Base-by-base conservation (phyloP, 2,797 vertebrate species). In the Cyprinodon diabolis region DNA sequence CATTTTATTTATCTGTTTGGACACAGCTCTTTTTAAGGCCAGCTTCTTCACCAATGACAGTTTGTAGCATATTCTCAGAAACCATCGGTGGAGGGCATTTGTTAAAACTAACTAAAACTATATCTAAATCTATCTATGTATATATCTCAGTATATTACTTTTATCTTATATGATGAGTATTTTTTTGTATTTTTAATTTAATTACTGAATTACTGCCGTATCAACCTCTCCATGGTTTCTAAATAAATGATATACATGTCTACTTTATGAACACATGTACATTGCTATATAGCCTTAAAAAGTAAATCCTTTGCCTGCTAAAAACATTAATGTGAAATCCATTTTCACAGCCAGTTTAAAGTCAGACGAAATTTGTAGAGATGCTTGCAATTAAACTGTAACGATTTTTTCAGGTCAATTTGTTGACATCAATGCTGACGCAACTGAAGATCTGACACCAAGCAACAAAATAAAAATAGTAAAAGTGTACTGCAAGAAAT, bases 391-490 rank as follows among this genome's bases (percentile, higher is more conserved):
- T 51, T 69, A 62, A 62, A 47, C 72, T 45, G 12, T n/a, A n/a
- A 72, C 66, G 74, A 51, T 68, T 23, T 19, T 35, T 66, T n/a
- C 25, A 19, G 49, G 68, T 63, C 65, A 49, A 60, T 79, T 74
- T 60, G 60, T 4, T 72, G 72, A 74, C 58, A 72, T 73, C 72
- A 48, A 68, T 49, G 68, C 77, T 74, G 79, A 86, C 25, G 57
- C 74, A 56, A 66, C 17, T 69, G 45, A 77, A 75, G 84, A 79
- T 76, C 21, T 10, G 63, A 81, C 58, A 66, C 62, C 68, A 62
- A 63, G 82, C 75, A 73, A 70, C 68, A 70, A 77, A 68, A 80
- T 51, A 75, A 71, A 89, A 83, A 86, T 70, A 82, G 75, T 89
- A 79, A 86, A 70, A 75, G 68, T 80, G 73, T 52, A 76, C 75